phyloP scores from a whole-genome alignment of 2,888 invertebrate species.

The Drosophila siamana region DNA sequence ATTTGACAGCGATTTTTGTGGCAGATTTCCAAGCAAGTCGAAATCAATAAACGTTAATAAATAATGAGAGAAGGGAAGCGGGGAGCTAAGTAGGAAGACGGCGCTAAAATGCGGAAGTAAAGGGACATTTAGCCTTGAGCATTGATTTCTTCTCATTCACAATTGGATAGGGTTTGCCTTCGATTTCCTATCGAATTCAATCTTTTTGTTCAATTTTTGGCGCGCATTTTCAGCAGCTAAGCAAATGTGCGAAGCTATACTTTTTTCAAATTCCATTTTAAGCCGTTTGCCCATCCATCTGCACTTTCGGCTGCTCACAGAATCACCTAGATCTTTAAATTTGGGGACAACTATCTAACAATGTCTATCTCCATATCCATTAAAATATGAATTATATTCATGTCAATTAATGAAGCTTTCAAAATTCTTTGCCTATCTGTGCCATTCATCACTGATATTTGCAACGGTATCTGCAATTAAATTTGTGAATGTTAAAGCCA shows the following conservation, averaged over 20 bases:
- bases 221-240: constrained; percentile 42
- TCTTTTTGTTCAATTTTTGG: constrained; percentile 41
- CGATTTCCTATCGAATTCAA: constrained; percentile 49
- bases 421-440: background rate
- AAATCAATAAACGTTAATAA: constrained; percentile 77
- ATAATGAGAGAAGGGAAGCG: constrained; percentile 59
- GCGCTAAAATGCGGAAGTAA: constrained; percentile 75
- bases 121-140: constrained; percentile 58
- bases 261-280: background rate
- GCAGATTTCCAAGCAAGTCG: constrained; percentile 66
- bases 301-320: background rate
- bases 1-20: constrained; percentile 66
- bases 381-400: background rate
- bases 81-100: constrained; percentile 37
- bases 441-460: background rate
- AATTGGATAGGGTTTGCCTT: constrained; percentile 51
- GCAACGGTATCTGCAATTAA: background rate
- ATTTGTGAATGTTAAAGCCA: constrained; percentile 19
- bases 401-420: background rate
- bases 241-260: background rate
- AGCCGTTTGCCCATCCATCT: background rate
- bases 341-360: background rate
- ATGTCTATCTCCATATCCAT: background rate
- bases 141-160: constrained; percentile 64
- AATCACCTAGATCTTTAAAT: background rate